These are phyloP conservation scores for Drosophila crucigera DNA, from an alignment of 2,888 invertebrate species.

Conservation along the genomic window DNA sequence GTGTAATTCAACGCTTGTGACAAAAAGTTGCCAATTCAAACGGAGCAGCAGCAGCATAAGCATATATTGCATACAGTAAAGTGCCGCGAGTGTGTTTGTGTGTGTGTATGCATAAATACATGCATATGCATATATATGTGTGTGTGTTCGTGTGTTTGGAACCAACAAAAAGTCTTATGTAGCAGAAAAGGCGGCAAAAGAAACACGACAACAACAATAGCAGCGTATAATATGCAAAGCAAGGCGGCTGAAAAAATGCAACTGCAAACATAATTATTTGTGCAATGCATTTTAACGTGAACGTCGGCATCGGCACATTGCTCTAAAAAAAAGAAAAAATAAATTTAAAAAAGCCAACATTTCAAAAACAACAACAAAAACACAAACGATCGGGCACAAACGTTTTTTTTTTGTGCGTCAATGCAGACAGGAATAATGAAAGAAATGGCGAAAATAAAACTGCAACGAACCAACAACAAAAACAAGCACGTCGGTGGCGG, in stretches of 20 bases:
- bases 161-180: conserved; percentile 60
- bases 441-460: conserved; percentile 54
- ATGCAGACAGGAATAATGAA: conserved; percentile 52
- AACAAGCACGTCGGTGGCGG: conserved; percentile 31
- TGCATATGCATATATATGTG: conserved; percentile 5
- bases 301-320: conserved; percentile 44
- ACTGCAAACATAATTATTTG: conserved; percentile 74
- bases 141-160: conserved; percentile 50
- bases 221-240: conserved; percentile 46
- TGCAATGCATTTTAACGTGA: conserved; percentile 70
- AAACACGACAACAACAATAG: conserved; percentile 36
- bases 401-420: conserved; percentile 58
- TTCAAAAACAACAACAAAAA: conserved; percentile 36
- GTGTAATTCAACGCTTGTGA: conserved; percentile 48
- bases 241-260: conserved; percentile 65
- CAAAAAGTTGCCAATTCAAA: conserved; percentile 41
- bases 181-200: conserved; percentile 78
- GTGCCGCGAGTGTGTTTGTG: conserved; percentile 50
- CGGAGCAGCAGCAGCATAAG: conserved; percentile 44
- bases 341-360: conserved; percentile 21
- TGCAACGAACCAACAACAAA: conserved; percentile 50
- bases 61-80: conserved; percentile 51
- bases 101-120: conserved; percentile 8
- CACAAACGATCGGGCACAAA: conserved; percentile 41
- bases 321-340: conserved; percentile 45